Evolutionary conservation across 2,888 invertebrate genomes (phyloP).

Genomic region (Spialia ferax): DNA sequence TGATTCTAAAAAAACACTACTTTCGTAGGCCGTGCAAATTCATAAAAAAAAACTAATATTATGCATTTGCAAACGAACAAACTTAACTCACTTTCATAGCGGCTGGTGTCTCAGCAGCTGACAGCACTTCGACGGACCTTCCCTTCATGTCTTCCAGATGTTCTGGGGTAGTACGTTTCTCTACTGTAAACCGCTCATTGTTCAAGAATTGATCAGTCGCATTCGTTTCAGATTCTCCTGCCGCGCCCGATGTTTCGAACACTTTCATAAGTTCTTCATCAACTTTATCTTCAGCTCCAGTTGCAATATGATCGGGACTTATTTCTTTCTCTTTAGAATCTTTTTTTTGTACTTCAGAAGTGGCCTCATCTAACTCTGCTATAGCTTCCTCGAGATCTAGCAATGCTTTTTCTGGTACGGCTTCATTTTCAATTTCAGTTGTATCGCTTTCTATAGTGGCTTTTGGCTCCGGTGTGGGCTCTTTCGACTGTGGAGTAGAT

Average conservation of each 20-base stretch:
- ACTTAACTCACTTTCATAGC: constrained; percentile 74
- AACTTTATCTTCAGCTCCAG: constrained; percentile 44
- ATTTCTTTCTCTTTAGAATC: constrained; percentile 25
- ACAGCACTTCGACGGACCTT: constrained; percentile 51
- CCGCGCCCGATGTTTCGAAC: constrained; percentile 4
- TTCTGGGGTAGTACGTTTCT: constrained; percentile 59
- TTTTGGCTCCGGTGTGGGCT: constrained; percentile 40
- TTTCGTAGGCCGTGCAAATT: too few relatives aligned
- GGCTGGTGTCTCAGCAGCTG: constrained; percentile 42
- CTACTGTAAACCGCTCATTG: constrained; percentile 10
- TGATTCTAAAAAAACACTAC: too few relatives aligned
- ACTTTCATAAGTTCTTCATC: constrained; percentile 43
- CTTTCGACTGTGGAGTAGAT: constrained; percentile 41
- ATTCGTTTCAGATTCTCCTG: constrained; percentile 20
- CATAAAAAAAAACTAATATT: not conserved
- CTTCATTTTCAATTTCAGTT: constrained; percentile 2
- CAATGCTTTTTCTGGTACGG: constrained; percentile 23
- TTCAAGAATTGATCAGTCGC: constrained; percentile 19
- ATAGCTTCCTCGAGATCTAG: constrained; percentile 34
- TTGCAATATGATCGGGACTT: constrained; percentile 31
- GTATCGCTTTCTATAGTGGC: constrained; percentile 9
- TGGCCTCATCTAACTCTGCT: constrained; percentile 22
- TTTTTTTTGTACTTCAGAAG: constrained; percentile 34
- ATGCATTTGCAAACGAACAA: not conserved
- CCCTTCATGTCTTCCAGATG: constrained; percentile 64